Percentiles rank a stretch among this genome's conserved stretches.
These are phyloP conservation scores for Aproaerema taeniolella DNA, from an alignment of 2,888 invertebrate genomes.

Conservation along the genomic window DNA sequence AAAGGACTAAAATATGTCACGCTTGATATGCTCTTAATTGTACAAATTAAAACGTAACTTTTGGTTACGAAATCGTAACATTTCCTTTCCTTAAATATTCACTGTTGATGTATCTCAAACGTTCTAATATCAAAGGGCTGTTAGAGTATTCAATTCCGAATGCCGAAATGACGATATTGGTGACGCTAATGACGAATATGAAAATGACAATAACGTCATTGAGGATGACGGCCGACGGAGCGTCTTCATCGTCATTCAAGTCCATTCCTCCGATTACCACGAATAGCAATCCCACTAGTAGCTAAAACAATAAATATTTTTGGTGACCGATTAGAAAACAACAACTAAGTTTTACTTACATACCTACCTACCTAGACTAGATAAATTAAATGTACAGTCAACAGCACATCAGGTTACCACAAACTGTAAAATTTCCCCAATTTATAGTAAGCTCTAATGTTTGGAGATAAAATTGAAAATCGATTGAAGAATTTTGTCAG, in stretches of 20 bases:
- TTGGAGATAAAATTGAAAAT: too few species aligned
- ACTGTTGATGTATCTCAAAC: conserved; percentile 53
- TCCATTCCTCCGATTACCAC: conserved; percentile 89
- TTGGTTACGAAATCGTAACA: conserved; percentile 29
- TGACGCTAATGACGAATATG: conserved; percentile 88
- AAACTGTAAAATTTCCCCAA: too few species aligned
- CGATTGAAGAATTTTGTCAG: too few species aligned
- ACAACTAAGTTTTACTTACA: too few species aligned
- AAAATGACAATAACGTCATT: conserved; percentile 89
- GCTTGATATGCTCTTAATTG: too few species aligned
- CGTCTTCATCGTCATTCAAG: conserved; percentile 85
- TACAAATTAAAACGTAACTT: too few species aligned
- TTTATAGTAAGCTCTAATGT: too few species aligned
- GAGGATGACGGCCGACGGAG: conserved; percentile 84
- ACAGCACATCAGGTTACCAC: too few species aligned
- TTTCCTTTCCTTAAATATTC: conserved; percentile 55
- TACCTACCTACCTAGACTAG: too few species aligned
- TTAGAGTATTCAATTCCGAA: conserved; percentile 90
- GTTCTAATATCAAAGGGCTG: conserved; percentile 76
- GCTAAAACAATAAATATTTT: conserved; percentile 76
- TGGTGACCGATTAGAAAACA: too few species aligned
- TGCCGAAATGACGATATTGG: conserved; percentile 89
- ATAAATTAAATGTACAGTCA: too few species aligned
- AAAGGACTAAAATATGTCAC: too few species aligned
- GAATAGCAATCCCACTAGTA: conserved; percentile 88